Conservation (phyloP, 1,140 invertebrate genomes). For the Notospermus geniculatus region DNA sequence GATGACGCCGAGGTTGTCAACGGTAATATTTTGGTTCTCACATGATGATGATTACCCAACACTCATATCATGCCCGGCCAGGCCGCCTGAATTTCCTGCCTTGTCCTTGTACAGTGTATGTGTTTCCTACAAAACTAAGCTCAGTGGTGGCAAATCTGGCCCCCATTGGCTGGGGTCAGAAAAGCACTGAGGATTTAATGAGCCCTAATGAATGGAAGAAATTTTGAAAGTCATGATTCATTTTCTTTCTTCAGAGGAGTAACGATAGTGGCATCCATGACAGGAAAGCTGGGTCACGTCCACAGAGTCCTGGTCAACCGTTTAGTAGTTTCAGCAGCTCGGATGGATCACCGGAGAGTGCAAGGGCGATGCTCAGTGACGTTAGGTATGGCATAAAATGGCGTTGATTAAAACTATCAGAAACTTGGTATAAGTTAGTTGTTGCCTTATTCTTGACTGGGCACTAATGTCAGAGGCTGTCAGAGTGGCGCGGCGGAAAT, state of each 20-base stretch:
- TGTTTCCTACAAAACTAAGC: too few relatives aligned
- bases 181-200: too few relatives aligned
- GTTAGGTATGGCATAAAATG: constrained; percentile 23
- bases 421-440: background rate
- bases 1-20: constrained; percentile 7
- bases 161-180: too few relatives aligned
- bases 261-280: background rate
- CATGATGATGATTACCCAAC: too few relatives aligned
- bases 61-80: too few relatives aligned
- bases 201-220: too few relatives aligned
- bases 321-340: background rate
- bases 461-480: too few relatives aligned
- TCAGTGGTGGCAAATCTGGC: too few relatives aligned
- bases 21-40: too few relatives aligned
- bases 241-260: constrained; percentile 8
- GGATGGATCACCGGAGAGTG: constrained; percentile 15
- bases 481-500: too few relatives aligned
- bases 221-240: background rate
- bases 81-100: too few relatives aligned
- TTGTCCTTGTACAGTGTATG: too few relatives aligned
- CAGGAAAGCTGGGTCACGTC: background rate
- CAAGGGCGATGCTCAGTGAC: constrained; percentile 29
- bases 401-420: background rate
- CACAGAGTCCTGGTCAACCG: constrained; percentile 12
- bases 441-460: background rate